These are phyloP conservation scores for Macropodus opercularis DNA, from an alignment of 2,797 vertebrate genomes.

Conservation along the genomic window DNA sequence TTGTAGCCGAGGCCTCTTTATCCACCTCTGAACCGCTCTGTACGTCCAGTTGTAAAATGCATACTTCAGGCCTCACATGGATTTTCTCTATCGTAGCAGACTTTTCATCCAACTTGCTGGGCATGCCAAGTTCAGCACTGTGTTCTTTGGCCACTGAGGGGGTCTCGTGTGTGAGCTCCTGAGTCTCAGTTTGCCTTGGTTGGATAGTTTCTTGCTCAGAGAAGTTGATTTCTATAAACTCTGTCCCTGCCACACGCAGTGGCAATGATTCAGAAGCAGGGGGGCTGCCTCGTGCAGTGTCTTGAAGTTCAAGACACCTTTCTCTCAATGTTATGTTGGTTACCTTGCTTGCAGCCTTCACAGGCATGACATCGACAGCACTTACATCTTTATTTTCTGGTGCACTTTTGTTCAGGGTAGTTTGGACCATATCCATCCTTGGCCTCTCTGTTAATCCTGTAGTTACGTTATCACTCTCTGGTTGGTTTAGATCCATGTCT, in stretches of 20 bases:
- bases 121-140: not conserved
- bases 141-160: not conserved
- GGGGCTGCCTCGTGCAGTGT: not conserved
- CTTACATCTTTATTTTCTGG: not conserved
- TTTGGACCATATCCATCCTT: not conserved
- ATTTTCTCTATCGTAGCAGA: not conserved
- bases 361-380: not conserved
- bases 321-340: not conserved
- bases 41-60: conserved; percentile 16
- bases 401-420: not conserved
- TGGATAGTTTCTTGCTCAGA: conserved; percentile 11
- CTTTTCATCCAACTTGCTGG: not conserved
- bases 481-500: no score
- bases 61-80: not conserved
- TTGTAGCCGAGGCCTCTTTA: not conserved
- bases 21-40: not conserved
- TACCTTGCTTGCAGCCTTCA: not conserved
- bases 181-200: conserved; percentile 6
- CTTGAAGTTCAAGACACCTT: not conserved
- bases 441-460: not conserved
- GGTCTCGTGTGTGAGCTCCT: conserved; percentile 1
- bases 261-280: not conserved
- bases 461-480: not conserved
- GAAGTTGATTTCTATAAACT: conserved; percentile 25
- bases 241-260: not conserved